Evolutionary conservation across 2,888 invertebrate genomes (phyloP).

Genomic region (Chydorus sphaericus): DNA sequence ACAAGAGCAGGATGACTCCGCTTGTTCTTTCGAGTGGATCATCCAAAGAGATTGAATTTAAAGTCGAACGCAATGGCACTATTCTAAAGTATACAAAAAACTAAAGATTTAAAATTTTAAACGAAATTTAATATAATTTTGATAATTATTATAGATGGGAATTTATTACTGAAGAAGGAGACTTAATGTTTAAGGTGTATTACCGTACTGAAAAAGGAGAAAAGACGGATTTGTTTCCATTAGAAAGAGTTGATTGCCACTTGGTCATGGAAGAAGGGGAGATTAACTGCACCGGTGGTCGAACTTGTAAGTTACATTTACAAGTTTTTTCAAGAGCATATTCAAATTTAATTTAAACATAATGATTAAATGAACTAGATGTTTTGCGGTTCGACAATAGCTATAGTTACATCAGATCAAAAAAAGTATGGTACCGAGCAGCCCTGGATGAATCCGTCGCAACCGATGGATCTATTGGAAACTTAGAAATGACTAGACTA

Average conservation of each 20-base stretch:
- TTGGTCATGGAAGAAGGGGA: not conserved
- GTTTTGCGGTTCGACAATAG: constrained; percentile 14
- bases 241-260: not conserved
- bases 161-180: not conserved
- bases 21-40: not conserved
- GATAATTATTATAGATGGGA: not conserved
- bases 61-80: constrained; percentile 51
- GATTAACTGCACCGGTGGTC: not conserved
- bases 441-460: no score
- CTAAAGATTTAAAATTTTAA: not conserved
- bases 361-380: no score
- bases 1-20: not conserved
- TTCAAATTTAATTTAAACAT: no score
- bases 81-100: constrained; percentile 44
- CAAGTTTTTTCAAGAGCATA: no score
- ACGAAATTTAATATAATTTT: not conserved
- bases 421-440: constrained; percentile 9
- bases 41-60: constrained; percentile 42
- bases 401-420: constrained; percentile 9
- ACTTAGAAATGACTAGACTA: no score
- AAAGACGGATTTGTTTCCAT: not conserved
- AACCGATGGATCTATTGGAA: no score
- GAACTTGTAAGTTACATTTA: not conserved
- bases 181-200: constrained; percentile 43
- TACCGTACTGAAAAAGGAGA: constrained; percentile 20